Base-by-base conservation (phyloP, 2,888 invertebrate genomes). In the Junonia oenone region DNA sequence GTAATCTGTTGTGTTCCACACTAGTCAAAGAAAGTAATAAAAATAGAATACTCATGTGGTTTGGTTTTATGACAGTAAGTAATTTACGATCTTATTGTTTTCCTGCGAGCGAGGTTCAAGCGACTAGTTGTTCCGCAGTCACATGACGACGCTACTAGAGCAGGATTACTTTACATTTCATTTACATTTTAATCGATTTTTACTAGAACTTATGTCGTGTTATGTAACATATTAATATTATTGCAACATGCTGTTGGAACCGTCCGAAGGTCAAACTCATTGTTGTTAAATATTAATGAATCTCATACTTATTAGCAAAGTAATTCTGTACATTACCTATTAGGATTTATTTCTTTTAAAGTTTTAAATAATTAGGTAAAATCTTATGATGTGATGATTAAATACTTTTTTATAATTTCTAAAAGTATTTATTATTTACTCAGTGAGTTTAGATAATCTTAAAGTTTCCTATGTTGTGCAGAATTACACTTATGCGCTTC, bases 61-160 rank as follows among this genome's bases (percentile, higher is more conserved):
- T 26, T 43, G 6, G 13, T 22, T 43, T 43, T 43, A 43, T 22
- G 43, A 43, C 22, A 43, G n/a, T 43, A 43, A 43, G 26, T 43
- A 26, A 43, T 43, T 26, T 43, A 43, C 43, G 43, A 43, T 8
- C 43, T 22, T 43, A 43, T 43, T 43, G 43, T 43, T 38, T 43
- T 13, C 22, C 26, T 26, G 43, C 8, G 43, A 8, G 13, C 17
- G 2, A 1, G 26, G 22, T 13, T 43, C 26, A 43, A 43, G 26
- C 43, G 26, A 26, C 26, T 43, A 9, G 40, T 19, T 22, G 26
- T 22, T 22, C 40, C 11, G 43, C 43, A 13, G 43, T 43, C 43
- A 26, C 43, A 26, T 43, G 43, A 43, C 31, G n/a, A 3, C 2
- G 6, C 6, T 19, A 19, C 40, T 26, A n/a, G n/a, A 13, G 19